Conservation (phyloP, 2,113 vertebrate genomes). For the Psittacus erithacus region DNA sequence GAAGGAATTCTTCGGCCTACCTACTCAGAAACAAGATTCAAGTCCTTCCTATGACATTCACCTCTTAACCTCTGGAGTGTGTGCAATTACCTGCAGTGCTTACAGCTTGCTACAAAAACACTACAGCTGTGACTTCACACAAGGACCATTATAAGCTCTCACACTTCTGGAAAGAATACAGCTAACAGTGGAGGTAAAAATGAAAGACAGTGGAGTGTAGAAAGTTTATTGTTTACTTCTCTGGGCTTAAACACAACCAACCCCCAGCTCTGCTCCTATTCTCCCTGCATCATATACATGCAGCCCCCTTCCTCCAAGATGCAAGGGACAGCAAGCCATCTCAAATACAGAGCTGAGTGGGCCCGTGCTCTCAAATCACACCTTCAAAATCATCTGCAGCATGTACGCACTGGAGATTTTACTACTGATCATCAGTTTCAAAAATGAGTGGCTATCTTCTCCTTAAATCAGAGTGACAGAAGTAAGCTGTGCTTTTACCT, state of each 20-base stretch:
- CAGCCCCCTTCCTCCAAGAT: not conserved
- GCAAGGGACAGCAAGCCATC: accelerated
- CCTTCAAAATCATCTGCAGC: not conserved
- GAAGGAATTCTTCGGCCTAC: not conserved
- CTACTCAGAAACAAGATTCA: not conserved
- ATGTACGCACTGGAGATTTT: not conserved
- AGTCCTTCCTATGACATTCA: not conserved
- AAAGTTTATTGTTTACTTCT: not conserved
- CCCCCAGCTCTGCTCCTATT: not conserved
- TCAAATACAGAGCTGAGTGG: not conserved
- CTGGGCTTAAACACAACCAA: not conserved
- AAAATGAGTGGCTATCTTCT: not conserved
- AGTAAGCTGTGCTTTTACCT: not conserved
- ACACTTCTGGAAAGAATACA: not conserved
- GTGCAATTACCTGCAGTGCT: not conserved
- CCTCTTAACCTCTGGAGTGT: not conserved
- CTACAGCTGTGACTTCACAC: not conserved
- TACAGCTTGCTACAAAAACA: not conserved
- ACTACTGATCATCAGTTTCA: not conserved
- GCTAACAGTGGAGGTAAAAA: not conserved
- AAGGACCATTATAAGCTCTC: not conserved
- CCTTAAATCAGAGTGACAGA: not conserved
- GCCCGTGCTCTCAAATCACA: not conserved
- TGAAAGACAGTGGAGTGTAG: not conserved
- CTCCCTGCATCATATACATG: not conserved